These are phyloP conservation scores for Petrophora chlorosata DNA, from an alignment of 2,888 invertebrate genomes.

Conservation along the genomic window DNA sequence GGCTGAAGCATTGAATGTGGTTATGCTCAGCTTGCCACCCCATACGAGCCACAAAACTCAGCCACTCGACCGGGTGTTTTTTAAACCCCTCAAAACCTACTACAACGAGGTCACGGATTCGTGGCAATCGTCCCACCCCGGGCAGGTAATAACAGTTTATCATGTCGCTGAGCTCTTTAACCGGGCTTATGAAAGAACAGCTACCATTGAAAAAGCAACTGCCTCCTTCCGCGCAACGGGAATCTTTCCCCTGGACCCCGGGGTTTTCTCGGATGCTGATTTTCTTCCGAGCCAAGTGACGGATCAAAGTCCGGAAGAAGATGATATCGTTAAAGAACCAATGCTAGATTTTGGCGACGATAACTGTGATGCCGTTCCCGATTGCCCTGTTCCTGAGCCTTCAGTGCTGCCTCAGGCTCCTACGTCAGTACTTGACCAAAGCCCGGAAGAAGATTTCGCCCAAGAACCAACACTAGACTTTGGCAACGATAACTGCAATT, in stretches of 20 bases:
- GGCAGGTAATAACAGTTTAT: constrained; percentile 9
- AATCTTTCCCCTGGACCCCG: constrained; percentile 1
- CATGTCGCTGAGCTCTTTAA: constrained; percentile 8
- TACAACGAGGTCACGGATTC: constrained; percentile 1
- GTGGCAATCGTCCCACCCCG: constrained; percentile 6
- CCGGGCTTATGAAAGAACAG: constrained; percentile 11
- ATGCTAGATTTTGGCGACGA: no score
- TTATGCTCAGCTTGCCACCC: constrained; percentile 11
- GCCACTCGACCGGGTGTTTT: constrained; percentile 6
- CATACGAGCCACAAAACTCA: constrained; percentile 11
- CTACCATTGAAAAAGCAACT: constrained; percentile 11
- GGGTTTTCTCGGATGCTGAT: constrained; percentile 2
- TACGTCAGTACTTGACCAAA: no score
- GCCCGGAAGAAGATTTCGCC: no score
- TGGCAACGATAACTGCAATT: no score
- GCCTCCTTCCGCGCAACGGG: constrained; percentile 8
- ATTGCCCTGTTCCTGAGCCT: no score
- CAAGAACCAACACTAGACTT: no score
- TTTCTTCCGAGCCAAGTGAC: constrained; percentile 1
- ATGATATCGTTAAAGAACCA: no score
- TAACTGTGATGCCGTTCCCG: no score
- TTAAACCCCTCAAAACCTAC: background rate
- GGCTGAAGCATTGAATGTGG: constrained; percentile 5
- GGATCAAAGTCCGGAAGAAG: no score
- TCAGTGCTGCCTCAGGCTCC: no score